Evolutionary conservation across 2,888 invertebrate species (phyloP), one percentile per base, ranked within the genome.

Genomic region (Trissolcus japonicus): DNA sequence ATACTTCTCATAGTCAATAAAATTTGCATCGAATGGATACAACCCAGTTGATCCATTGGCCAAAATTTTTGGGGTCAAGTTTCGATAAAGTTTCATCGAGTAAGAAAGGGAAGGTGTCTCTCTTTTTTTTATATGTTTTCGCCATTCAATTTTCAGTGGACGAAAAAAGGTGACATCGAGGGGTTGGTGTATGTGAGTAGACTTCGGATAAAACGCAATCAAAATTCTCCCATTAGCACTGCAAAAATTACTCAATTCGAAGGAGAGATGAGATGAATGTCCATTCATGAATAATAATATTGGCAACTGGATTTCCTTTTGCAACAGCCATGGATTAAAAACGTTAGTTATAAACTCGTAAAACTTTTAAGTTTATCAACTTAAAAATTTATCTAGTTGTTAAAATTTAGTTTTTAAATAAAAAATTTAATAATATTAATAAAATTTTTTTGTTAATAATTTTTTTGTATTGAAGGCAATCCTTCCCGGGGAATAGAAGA

Each of bases 231-330:
- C 76, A 66, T 88, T 86, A 53, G 84, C 79, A 65, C 78, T 76
- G 75, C 88, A 89, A 83, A 89, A 89, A 51, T 87, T 77, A 62
- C 85, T 86, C 16, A 87, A 72, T 59, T 86, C 83, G 68, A 87
- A 69, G 6, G 86, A 86, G 65, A 89, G 61, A 76, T 90, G 87
- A 9, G 88, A 89, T 6, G 81, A 63, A 76, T 89, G 88, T 14
- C 86, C 87, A 81, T 90, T 89, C 41, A 90, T 76, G 66, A 87
- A 89, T 6, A 89, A 66, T 61, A 90, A 82, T 43, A 89, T 81
- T 50, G 84, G 89, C 16, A 84, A 79, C 60, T 81, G 62, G 43
- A 89, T 84, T 48, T 84, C 74, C 62, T 87, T 82, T 66, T 82
- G 79, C 51, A 82, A 43, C 40, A 89, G 73, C 87, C 88, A 89